Percentiles rank a stretch among this genome's conserved stretches.
phyloP scores from a whole-genome alignment of 30 jellyfish, hydroid and myxozoan genomes.

The Calvadosia cruxmelitensis region DNA sequence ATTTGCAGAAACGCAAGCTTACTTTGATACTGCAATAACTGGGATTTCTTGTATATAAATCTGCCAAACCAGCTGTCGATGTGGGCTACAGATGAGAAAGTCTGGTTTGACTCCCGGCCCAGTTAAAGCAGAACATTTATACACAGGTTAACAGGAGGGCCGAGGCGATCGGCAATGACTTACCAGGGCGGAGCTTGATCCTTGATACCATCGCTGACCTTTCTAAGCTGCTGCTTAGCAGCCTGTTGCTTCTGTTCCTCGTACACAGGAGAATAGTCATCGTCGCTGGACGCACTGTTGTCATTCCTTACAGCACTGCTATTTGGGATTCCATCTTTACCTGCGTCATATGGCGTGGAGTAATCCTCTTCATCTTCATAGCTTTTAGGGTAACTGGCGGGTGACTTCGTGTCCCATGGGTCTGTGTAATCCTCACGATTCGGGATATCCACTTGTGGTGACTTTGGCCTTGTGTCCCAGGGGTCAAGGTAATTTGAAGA shows the following conservation, averaged over 20 bases:
- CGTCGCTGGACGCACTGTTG: not conserved
- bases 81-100: too few relatives aligned
- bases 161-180: too few relatives aligned
- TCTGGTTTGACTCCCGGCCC: too few relatives aligned
- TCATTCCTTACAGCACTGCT: not conserved
- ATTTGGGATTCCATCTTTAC: not conserved
- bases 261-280: not conserved
- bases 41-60: too few relatives aligned
- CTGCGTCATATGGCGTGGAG: constrained; percentile 71
- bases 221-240: not conserved
- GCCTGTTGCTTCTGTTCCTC: not conserved
- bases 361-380: constrained; percentile 77
- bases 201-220: not conserved
- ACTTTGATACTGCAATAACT: too few relatives aligned
- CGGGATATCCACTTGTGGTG: constrained; percentile 25
- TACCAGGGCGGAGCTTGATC: not conserved
- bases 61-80: too few relatives aligned
- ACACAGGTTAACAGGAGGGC: too few relatives aligned
- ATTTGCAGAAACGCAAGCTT: too few relatives aligned
- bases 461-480: constrained; percentile 68
- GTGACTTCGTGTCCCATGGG: constrained; percentile 76
- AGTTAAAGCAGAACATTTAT: too few relatives aligned
- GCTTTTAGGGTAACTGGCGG: constrained; percentile 56
- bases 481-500: constrained; percentile 77
- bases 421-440: constrained; percentile 69